Percentiles rank a stretch among this genome's conserved stretches.
Conservation (phyloP, 2,113 vertebrate species). For the Caretta caretta region DNA sequence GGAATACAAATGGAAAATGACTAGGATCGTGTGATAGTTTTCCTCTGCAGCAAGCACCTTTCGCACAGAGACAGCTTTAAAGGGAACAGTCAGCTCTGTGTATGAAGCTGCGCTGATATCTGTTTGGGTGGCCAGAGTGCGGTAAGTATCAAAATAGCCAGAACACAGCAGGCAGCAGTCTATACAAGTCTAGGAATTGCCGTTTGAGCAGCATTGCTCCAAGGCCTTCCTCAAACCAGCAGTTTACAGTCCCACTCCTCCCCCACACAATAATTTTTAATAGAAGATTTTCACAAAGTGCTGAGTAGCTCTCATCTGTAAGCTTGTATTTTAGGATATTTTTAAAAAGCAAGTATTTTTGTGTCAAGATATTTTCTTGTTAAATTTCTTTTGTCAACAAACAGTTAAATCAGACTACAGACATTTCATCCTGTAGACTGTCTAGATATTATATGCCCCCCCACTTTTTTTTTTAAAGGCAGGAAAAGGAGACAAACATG, state of each 20-base stretch:
- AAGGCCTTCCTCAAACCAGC: neutral
- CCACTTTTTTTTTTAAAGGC: neutral
- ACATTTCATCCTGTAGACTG: neutral
- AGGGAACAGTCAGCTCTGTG: neutral
- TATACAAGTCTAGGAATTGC: neutral
- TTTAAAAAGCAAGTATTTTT: neutral
- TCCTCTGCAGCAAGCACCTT: neutral
- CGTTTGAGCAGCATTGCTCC: neutral
- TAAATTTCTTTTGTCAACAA: neutral
- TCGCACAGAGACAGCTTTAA: neutral
- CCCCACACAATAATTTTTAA: neutral
- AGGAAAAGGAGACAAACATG: conserved; percentile 32
- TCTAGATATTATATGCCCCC: neutral
- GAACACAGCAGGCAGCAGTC: neutral
- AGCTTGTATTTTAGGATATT: neutral
- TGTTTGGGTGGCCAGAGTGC: accelerated
- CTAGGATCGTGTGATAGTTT: neutral
- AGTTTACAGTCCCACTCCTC: neutral
- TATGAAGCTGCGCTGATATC: neutral
- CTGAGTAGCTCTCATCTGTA: neutral
- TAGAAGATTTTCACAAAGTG: neutral
- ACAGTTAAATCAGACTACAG: neutral
- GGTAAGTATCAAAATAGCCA: neutral
- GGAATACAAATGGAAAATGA: neutral
- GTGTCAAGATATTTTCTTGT: neutral